Percentiles rank a stretch among this genome's conserved stretches.
These are phyloP conservation scores for Notothenia coriiceps DNA, from an alignment of 2,113 vertebrate genomes.

Conservation along the genomic window DNA sequence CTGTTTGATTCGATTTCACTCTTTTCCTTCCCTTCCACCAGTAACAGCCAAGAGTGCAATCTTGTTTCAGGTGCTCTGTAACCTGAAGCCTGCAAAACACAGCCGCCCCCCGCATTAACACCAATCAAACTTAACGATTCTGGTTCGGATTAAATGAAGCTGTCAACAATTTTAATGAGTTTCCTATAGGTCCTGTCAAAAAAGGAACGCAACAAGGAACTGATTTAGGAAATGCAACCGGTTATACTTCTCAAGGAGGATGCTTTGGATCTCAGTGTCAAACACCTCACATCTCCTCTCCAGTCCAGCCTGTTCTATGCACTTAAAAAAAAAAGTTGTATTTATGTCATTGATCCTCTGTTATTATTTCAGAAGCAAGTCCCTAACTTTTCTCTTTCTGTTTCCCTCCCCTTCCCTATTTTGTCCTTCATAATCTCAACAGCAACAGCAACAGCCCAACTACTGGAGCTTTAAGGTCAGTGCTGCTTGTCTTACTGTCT, in stretches of 20 bases:
- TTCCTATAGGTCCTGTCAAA: constrained; percentile 15
- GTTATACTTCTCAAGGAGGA: neutral
- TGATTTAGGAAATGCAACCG: neutral
- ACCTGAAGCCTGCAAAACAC: constrained; percentile 32
- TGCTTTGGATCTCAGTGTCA: neutral
- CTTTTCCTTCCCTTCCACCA: constrained; percentile 56
- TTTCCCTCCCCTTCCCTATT: constrained; percentile 36
- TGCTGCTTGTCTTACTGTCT: constrained; percentile 80
- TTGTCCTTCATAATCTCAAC: constrained; percentile 33
- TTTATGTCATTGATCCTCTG: neutral
- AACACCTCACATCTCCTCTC: neutral
- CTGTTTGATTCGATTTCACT: constrained; percentile 69
- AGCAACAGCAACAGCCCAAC: constrained; percentile 95
- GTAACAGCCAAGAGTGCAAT: constrained; percentile 35
- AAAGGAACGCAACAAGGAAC: neutral
- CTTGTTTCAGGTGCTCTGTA: constrained; percentile 50
- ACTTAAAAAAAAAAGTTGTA: neutral
- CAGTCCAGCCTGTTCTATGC: neutral
- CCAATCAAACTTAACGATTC: constrained; percentile 40
- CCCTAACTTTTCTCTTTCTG: constrained; percentile 45
- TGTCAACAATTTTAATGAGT: constrained; percentile 36
- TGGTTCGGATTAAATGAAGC: constrained; percentile 30
- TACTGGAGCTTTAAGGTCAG: constrained; percentile 99
- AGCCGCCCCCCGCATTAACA: constrained; percentile 19
- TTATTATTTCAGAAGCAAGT: neutral